Base-by-base conservation (phyloP, 1,140 invertebrate species). In the Scaptomyza montana region DNA sequence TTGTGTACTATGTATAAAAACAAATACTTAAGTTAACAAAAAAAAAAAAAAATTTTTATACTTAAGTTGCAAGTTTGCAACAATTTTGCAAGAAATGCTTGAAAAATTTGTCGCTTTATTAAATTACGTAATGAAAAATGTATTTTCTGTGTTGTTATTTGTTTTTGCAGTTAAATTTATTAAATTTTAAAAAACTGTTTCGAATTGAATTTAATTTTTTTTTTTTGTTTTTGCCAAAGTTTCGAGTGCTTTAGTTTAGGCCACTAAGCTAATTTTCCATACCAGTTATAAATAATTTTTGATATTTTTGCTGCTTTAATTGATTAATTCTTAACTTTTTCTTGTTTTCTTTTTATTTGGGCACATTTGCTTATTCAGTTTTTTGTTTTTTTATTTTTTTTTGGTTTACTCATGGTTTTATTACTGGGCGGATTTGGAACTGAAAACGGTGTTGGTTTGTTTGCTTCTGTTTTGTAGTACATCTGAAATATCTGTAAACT, bases 381-480 rank as follows among this genome's bases (percentile, higher is more conserved):
- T 30, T 36, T 30, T 25, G 1, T 16, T 25, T 25, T 25, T 25
- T 2, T 50, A 47, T 63, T 30, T 64, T 8, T 10, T 43, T 28
- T 30, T 66, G 10, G 36, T 67, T 61, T 59, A 67, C 12, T 21
- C 39, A 43, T 12, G 39, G 12, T 43, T 61, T 36, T 41, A 21
- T 63, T 65, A 36, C 60, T 78, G 76, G 76, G 76, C 76, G 76
- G 76, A 78, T 71, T 78, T 71, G 61, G 72, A 78, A 77, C 75
- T 77, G 75, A 77, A 77, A 77, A 66, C 61, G 73, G 72, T 74
- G 59, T 69, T 70, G 51, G 33, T 66, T 59, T 55, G 6, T 45
- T 51, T 63, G 45, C 45, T 16, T 41, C 51, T 62, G 36, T 68
- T 62, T 36, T 36, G 30, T 33, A 33, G 30, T 33, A 33, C 9